Conservation (phyloP, 2,888 invertebrate genomes). For the Melieria picta region DNA sequence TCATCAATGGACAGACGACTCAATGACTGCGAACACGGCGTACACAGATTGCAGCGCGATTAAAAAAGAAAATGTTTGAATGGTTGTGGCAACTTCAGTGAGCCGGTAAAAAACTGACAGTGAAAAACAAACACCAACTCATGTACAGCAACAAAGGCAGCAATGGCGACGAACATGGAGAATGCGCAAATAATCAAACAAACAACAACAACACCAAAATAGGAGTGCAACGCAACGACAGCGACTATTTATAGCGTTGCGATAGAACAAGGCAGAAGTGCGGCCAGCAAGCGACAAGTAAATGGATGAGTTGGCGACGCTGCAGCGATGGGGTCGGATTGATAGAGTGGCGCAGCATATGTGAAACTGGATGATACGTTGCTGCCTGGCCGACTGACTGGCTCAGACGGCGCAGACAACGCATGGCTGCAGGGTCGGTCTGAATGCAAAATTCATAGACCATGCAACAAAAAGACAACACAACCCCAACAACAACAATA, state of each 20-base stretch:
- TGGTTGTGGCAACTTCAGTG: not conserved
- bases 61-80: constrained; percentile 2
- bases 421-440: not conserved
- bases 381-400: constrained; percentile 14
- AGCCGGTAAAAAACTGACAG: not conserved
- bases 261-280: constrained; percentile 16
- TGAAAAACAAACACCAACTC: constrained; percentile 12
- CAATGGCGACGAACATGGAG: not conserved
- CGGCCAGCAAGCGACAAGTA: constrained; percentile 9
- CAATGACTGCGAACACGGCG: not conserved
- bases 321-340: not conserved
- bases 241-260: constrained; percentile 29
- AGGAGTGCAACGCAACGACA: not conserved
- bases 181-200: constrained; percentile 27
- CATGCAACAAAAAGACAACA: constrained; percentile 25
- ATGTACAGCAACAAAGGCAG: not conserved
- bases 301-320: not conserved
- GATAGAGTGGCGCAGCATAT: not conserved
- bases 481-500: not conserved
- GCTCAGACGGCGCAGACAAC: not conserved
- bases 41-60: constrained; percentile 13
- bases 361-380: not conserved
- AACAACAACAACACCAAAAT: not conserved
- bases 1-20: constrained; percentile 10
- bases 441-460: constrained; percentile 32